phyloP scores from a whole-genome alignment of 2,113 vertebrate genomes.

The Mohoua ochrocephala region DNA sequence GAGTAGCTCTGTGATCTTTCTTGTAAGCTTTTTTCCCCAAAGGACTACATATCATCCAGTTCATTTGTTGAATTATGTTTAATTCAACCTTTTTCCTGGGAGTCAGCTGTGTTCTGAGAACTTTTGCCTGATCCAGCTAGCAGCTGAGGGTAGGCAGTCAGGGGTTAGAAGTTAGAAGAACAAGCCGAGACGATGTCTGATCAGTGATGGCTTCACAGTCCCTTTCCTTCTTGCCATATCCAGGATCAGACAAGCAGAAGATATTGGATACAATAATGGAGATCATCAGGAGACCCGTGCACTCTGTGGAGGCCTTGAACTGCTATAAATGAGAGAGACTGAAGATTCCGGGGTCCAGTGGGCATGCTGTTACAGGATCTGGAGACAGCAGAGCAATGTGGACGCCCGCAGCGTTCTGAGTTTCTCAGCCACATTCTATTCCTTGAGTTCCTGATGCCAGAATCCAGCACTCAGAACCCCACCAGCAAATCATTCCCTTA shows the following conservation, averaged over 20 bases:
- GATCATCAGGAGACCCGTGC: not conserved
- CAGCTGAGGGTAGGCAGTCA: not conserved
- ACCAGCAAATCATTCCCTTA: not conserved
- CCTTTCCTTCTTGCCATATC: not conserved
- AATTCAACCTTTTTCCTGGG: not conserved
- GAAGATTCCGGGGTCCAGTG: not conserved
- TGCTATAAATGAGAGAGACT: not conserved
- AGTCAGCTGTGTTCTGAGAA: not conserved
- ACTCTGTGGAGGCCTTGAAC: not conserved
- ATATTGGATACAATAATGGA: not conserved
- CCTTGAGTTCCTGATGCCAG: not conserved
- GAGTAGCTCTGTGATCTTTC: not conserved
- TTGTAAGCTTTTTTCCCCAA: not conserved
- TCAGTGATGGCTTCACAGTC: not conserved
- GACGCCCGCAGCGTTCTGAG: not conserved
- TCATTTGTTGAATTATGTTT: not conserved
- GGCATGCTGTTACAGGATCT: not conserved
- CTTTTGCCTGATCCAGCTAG: not conserved
- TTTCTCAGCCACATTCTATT: not conserved
- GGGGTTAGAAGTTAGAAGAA: not conserved
- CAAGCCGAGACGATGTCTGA: not conserved
- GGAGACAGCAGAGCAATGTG: not conserved
- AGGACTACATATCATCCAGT: not conserved
- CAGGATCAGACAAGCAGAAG: not conserved
- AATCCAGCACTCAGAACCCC: not conserved